Percentiles rank a stretch among this genome's conserved stretches.
These are phyloP conservation scores for Volucella zonaria DNA, from an alignment of 2,888 invertebrate genomes.

Conservation along the genomic window DNA sequence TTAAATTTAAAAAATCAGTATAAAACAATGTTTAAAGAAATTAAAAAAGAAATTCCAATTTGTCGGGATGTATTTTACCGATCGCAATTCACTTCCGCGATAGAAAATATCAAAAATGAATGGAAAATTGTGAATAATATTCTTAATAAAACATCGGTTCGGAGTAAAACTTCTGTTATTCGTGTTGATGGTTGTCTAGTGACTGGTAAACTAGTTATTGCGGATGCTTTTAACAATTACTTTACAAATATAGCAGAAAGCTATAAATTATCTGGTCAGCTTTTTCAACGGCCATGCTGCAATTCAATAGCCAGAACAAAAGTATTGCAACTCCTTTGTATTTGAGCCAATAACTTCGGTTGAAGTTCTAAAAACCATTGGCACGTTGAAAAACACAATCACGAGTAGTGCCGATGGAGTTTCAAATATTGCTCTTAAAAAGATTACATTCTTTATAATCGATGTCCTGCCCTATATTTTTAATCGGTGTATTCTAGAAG, in stretches of 20 bases:
- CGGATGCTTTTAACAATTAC: background rate
- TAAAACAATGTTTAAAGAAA: no score
- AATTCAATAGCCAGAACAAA: background rate
- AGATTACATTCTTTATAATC: background rate
- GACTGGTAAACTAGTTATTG: background rate
- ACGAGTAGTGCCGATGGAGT: background rate
- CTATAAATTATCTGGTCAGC: background rate
- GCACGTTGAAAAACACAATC: background rate
- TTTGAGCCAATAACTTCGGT: background rate
- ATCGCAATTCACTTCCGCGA: no score
- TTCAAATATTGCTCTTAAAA: slow-evolving; percentile 2
- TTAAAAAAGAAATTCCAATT: no score
- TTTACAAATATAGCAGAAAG: background rate
- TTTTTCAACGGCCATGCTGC: background rate
- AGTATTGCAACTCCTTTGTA: background rate
- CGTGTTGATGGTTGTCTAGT: background rate
- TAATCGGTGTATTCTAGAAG: no score
- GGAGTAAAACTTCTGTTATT: background rate
- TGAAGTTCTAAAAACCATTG: background rate
- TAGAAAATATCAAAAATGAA: no score
- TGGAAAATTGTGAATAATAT: no score
- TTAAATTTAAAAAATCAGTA: no score
- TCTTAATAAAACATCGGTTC: no score
- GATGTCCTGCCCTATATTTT: background rate
- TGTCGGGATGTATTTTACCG: no score